Conservation (phyloP, 2,888 invertebrate species). For the Hedya salicella region DNA sequence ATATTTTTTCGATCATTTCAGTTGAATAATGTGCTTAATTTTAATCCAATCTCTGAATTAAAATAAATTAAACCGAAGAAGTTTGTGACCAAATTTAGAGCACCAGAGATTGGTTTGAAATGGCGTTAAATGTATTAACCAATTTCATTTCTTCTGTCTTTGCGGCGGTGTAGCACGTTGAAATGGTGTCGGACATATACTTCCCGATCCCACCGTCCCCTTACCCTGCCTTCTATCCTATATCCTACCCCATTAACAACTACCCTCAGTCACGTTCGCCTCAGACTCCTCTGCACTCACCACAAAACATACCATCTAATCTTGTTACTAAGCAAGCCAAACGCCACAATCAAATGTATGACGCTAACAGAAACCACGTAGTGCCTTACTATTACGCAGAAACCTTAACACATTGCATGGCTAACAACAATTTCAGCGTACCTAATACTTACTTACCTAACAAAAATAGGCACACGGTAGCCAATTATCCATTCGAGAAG, state of each 20-base stretch:
- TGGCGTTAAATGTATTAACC: constrained; percentile 67
- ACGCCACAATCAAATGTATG: constrained; percentile 78
- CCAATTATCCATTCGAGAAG: constrained; percentile 69
- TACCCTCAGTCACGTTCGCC: constrained; percentile 70
- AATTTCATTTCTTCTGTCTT: constrained; percentile 79
- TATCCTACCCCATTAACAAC: constrained; percentile 80
- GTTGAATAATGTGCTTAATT: constrained; percentile 14
- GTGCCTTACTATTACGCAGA: constrained; percentile 81
- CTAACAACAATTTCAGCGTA: constrained; percentile 71
- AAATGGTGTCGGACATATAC: constrained; percentile 91
- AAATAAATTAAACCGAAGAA: background rate
- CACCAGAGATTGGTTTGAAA: constrained; percentile 17
- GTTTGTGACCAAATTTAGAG: background rate
- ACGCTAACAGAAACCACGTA: constrained; percentile 85
- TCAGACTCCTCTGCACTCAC: constrained; percentile 67
- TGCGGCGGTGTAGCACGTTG: constrained; percentile 87
- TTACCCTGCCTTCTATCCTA: constrained; percentile 77
- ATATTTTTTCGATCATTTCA: constrained; percentile 23
- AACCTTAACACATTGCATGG: constrained; percentile 76
- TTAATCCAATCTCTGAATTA: background rate
- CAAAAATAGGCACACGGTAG: constrained; percentile 71
- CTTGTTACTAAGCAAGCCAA: constrained; percentile 64
- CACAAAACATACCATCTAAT: constrained; percentile 67
- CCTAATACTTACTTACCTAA: constrained; percentile 59
- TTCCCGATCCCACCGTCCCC: constrained; percentile 84